phyloP scores from a whole-genome alignment of 2,113 vertebrate genomes.

The Heterocephalus glaber region DNA sequence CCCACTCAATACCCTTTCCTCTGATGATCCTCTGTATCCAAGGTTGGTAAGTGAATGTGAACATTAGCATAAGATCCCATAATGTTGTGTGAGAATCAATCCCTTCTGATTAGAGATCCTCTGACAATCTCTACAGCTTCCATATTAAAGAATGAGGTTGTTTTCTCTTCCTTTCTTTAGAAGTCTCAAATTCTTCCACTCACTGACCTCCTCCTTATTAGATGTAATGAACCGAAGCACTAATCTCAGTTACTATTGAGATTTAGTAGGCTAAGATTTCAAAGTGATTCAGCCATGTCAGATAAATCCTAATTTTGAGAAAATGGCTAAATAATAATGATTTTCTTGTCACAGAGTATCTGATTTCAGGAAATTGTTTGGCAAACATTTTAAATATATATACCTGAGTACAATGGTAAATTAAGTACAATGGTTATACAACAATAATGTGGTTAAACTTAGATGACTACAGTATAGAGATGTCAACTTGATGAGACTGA shows the following conservation, averaged over 20 bases:
- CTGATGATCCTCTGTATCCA: neutral
- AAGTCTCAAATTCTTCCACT: neutral
- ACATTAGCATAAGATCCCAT: no score
- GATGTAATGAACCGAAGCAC: neutral
- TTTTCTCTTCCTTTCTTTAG: neutral
- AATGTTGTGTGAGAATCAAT: fast-evolving
- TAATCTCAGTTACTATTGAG: neutral
- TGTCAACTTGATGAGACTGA: neutral
- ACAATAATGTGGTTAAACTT: neutral
- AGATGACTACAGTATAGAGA: neutral
- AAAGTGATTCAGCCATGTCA: neutral
- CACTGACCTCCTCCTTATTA: neutral
- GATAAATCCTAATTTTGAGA: constrained; percentile 37
- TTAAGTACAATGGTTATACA: neutral
- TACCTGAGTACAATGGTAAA: neutral
- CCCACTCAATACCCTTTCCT: neutral
- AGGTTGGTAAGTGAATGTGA: neutral
- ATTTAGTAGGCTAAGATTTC: constrained; percentile 10
- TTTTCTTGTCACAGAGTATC: neutral
- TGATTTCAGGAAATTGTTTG: constrained; percentile 20
- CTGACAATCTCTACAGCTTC: neutral
- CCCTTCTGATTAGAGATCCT: neutral
- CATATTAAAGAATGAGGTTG: neutral
- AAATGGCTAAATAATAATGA: neutral
- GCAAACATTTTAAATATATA: neutral